Conservation (phyloP, 2,888 invertebrate genomes). For the Oeneis ivallda region DNA sequence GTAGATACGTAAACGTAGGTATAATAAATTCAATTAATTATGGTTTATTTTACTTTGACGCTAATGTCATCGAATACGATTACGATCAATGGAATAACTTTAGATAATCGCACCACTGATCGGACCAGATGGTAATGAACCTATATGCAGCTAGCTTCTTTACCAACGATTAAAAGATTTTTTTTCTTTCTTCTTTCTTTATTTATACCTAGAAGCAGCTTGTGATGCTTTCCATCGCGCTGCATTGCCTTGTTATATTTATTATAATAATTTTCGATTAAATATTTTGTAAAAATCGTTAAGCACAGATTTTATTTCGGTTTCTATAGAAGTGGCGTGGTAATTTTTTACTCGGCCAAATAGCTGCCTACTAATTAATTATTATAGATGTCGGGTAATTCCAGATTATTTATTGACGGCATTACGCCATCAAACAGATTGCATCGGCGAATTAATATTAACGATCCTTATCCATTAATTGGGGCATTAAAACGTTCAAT, state of each 20-base stretch:
- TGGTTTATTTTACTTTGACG: too few relatives aligned
- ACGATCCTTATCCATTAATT: conserved; percentile 55
- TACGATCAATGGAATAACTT: too few relatives aligned
- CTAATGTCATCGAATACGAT: too few relatives aligned
- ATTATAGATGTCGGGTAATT: conserved; percentile 46
- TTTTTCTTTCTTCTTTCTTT: too few relatives aligned
- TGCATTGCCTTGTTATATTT: too few relatives aligned
- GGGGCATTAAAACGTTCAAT: conserved; percentile 47
- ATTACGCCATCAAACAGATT: conserved; percentile 45
- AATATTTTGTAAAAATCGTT: background rate
- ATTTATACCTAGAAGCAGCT: too few relatives aligned
- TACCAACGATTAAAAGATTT: too few relatives aligned
- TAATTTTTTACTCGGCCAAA: conserved; percentile 30
- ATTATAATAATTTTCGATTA: background rate
- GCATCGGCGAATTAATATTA: conserved; percentile 47
- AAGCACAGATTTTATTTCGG: background rate
- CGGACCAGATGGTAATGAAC: too few relatives aligned
- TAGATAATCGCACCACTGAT: too few relatives aligned
- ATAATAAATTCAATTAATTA: too few relatives aligned
- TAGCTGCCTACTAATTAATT: conserved; percentile 39
- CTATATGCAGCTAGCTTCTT: background rate
- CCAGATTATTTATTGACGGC: conserved; percentile 44
- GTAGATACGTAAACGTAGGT: too few relatives aligned
- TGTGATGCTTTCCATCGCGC: too few relatives aligned
- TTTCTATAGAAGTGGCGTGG: background rate